Evolutionary conservation across 2,797 vertebrate genomes (phyloP).

Genomic region (Sparidentex hasta): DNA sequence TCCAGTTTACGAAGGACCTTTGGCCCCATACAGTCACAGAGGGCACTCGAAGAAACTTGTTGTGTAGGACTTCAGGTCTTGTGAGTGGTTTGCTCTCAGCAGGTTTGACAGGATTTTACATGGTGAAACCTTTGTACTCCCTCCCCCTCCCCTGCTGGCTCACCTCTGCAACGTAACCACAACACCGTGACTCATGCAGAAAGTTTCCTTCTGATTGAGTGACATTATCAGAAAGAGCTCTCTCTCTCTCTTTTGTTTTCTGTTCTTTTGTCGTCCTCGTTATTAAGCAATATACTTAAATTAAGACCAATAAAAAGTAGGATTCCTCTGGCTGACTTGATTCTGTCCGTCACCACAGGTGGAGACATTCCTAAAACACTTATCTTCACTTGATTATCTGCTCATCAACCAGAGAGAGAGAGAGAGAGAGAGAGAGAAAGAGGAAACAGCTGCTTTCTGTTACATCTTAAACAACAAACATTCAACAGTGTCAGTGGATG

Average conservation of each 20-base stretch:
- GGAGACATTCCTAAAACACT: constrained; percentile 45
- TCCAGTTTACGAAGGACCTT: not conserved
- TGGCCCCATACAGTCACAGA: not conserved
- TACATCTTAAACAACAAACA: not conserved
- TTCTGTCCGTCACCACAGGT: constrained; percentile 5
- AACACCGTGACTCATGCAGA: constrained; percentile 53
- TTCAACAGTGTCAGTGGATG: not conserved
- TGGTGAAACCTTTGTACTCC: constrained; percentile 73
- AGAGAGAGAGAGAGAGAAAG: too few relatives aligned
- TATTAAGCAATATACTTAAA: too few relatives aligned
- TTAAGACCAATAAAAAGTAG: too few relatives aligned
- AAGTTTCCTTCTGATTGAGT: not conserved
- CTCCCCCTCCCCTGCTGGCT: constrained; percentile 26
- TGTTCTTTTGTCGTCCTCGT: too few relatives aligned
- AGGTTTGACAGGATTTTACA: constrained; percentile 80
- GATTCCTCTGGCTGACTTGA: not conserved
- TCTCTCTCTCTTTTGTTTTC: too few relatives aligned
- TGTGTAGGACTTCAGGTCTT: constrained; percentile 27
- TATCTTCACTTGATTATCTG: constrained; percentile 20
- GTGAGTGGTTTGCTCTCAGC: constrained; percentile 52
- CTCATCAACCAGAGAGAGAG: not conserved
- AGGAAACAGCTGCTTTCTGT: not conserved
- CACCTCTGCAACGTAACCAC: constrained; percentile 16
- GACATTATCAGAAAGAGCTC: too few relatives aligned
- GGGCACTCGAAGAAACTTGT: constrained; percentile 29